Conservation (phyloP, 2,797 vertebrate species). For the Rallus crepitans region DNA sequence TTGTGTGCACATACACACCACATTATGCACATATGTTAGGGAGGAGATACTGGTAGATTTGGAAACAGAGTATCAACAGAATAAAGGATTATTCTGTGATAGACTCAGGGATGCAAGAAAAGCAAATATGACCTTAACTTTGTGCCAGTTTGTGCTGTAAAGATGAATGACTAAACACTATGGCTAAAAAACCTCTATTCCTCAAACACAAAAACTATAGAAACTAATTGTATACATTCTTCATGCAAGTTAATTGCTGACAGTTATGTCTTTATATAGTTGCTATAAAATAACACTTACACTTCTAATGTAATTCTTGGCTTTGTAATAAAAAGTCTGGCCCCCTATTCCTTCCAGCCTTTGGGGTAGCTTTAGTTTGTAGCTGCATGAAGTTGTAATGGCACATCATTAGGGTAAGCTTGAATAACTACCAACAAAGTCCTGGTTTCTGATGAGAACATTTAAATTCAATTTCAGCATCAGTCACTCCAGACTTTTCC, state of each 20-base stretch:
- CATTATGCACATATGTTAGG: background rate
- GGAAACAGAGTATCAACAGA: background rate
- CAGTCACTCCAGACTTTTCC: background rate
- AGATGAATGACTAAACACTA: background rate
- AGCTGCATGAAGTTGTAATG: background rate
- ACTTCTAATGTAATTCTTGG: background rate
- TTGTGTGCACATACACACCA: background rate
- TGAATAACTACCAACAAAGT: background rate
- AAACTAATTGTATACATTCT: background rate
- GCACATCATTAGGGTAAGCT: background rate
- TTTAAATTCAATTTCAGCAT: background rate
- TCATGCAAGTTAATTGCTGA: background rate
- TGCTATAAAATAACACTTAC: background rate
- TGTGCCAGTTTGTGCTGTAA: background rate
- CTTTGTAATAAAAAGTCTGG: background rate
- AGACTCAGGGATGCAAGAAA: background rate
- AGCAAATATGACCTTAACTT: slow-evolving; percentile 1
- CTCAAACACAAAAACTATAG: background rate
- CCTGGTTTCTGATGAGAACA: background rate
- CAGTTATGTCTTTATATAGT: background rate
- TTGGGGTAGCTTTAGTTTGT: background rate
- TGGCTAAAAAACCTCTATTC: background rate
- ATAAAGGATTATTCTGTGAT: background rate
- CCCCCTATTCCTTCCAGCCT: background rate
- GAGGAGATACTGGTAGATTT: background rate